Evolutionary conservation across 1,140 invertebrate genomes (phyloP).

Genomic region (Plutomurus gul): DNA sequence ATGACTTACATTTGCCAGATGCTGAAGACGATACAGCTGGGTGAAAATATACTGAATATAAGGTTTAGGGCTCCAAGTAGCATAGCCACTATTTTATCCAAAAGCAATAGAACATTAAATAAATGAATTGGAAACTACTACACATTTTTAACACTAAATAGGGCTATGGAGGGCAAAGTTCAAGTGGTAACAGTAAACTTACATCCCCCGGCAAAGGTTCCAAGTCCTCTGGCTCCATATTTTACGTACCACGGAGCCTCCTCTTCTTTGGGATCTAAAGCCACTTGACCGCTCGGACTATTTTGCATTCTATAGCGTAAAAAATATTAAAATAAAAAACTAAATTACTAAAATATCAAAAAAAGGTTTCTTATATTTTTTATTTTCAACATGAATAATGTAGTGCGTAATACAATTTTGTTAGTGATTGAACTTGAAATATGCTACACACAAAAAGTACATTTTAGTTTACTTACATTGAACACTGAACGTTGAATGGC

Average conservation of each 20-base stretch:
- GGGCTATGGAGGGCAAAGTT: no score
- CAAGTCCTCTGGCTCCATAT: slow-evolving; percentile 78
- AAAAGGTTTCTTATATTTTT: no score
- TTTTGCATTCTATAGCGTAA: slow-evolving; percentile 9
- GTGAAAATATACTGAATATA: slow-evolving; percentile 68
- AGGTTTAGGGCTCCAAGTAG: slow-evolving; percentile 82
- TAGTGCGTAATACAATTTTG: not conserved
- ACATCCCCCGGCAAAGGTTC: slow-evolving; percentile 81
- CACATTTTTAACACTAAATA: no score
- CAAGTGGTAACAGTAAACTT: slow-evolving; percentile 57
- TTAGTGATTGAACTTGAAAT: no score
- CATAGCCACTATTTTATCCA: slow-evolving; percentile 74
- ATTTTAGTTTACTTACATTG: no score
- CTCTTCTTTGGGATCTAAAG: slow-evolving; percentile 46
- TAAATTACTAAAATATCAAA: no score
- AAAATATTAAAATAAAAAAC: not conserved
- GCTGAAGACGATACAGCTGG: slow-evolving; percentile 73
- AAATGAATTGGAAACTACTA: no score
- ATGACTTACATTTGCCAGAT: slow-evolving; percentile 81
- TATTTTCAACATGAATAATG: no score
- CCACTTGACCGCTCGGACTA: slow-evolving; percentile 38
- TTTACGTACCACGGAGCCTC: slow-evolving; percentile 60
- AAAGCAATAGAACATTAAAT: not conserved
- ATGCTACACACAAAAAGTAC: no score
- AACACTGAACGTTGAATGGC: no score